A percentile compares a stretch with the other conserved stretches of the same genome.
Conservation (phyloP, 2,888 invertebrate species). For the Neocrepidodera transversa region DNA sequence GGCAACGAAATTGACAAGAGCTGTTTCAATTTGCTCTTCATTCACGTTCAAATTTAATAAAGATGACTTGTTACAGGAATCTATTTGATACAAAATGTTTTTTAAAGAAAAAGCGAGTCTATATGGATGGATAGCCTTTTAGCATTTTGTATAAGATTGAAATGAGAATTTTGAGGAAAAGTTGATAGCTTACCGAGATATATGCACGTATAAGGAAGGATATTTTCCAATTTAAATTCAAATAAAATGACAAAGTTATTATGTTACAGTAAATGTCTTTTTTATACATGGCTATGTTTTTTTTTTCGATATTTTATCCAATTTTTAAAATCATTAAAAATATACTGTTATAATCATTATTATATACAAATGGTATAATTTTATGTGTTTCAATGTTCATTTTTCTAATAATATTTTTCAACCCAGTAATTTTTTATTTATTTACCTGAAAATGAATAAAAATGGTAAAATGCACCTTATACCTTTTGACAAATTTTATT, state of each 20-base stretch:
- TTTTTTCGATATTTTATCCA: too few relatives aligned
- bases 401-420: too few relatives aligned
- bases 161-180: background rate
- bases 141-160: conserved; percentile 4
- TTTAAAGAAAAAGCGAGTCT: background rate
- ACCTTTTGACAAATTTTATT: too few relatives aligned
- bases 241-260: background rate
- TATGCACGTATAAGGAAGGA: background rate
- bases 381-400: too few relatives aligned
- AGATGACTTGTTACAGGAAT: conserved; percentile 17
- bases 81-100: conserved; percentile 13
- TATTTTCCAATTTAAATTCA: background rate
- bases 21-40: conserved; percentile 19
- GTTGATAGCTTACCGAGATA: background rate
- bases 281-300: background rate
- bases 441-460: too few relatives aligned
- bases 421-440: too few relatives aligned
- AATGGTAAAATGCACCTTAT: too few relatives aligned
- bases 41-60: conserved; percentile 20
- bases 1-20: conserved; percentile 24
- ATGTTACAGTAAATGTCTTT: background rate
- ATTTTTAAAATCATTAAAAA: too few relatives aligned
- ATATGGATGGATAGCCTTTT: conserved; percentile 2
- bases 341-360: too few relatives aligned
- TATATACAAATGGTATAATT: too few relatives aligned